These are phyloP conservation scores for Macrosoma leucophasiata DNA, from an alignment of 2,888 invertebrate species.

Conservation along the genomic window DNA sequence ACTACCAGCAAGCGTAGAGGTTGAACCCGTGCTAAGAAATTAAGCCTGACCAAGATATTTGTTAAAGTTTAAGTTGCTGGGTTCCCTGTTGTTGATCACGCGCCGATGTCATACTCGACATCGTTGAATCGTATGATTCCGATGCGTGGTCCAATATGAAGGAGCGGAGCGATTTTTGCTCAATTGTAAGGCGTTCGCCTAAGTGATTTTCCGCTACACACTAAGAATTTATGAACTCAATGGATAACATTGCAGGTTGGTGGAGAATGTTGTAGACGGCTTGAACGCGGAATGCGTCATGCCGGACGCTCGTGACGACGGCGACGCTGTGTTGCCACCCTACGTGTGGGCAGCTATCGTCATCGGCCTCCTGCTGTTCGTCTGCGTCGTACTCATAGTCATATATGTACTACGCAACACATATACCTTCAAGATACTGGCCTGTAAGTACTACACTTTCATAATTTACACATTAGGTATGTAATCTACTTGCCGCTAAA, in stretches of 20 bases:
- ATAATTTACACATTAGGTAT: too few relatives aligned
- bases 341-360: conserved; percentile 40
- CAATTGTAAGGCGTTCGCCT: too few relatives aligned
- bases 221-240: too few relatives aligned
- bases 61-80: too few relatives aligned
- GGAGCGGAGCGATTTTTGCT: too few relatives aligned
- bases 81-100: background rate
- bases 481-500: too few relatives aligned
- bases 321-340: conserved; percentile 21
- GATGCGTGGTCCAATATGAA: too few relatives aligned
- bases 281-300: conserved; percentile 38
- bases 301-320: conserved; percentile 23
- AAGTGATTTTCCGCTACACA: too few relatives aligned
- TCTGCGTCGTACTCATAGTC: conserved; percentile 30
- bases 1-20: too few relatives aligned
- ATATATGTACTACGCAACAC: conserved; percentile 37
- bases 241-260: conserved; percentile 38
- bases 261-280: conserved; percentile 32
- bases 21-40: too few relatives aligned
- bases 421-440: conserved; percentile 38
- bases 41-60: too few relatives aligned
- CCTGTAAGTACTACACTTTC: conserved; percentile 44
- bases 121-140: background rate
- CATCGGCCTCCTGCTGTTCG: conserved; percentile 30
- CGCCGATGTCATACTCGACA: background rate